Base-by-base conservation (phyloP, 2,113 vertebrate species). In the Empidonax alnorum region DNA sequence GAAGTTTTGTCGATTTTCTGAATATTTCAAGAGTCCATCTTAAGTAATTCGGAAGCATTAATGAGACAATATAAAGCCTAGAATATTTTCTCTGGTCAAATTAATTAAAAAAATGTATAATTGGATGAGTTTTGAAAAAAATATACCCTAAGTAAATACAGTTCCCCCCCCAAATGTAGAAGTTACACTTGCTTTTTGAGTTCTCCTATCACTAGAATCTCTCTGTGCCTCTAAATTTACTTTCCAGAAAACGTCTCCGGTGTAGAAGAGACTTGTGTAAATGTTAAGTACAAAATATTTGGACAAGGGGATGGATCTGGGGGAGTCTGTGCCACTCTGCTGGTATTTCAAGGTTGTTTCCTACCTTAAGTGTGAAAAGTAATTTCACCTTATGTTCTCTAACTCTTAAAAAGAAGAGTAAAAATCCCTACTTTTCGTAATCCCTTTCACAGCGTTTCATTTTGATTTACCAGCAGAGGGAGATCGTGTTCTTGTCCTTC, bases 401-500 rank as follows among this genome's bases (percentile, higher is more conserved):
- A 62, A 71, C 10, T 33, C 44, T 67, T 78, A 52, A 72, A 84
- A 81, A 50, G 17, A 55, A 33, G 44, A 17, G 6, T 59, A 74
- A 90, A 69, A 82, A 2, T 8, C 19, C 11, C 9, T 21, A 6
- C 14, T 87, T 41, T 47, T 22, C n/a, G 21, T 37, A 69, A 69
- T 33, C 20, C 7, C 2, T 47, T 79, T 50, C 42, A 33, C 35
- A 53, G 61, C 16, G 18, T 55, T 65, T 61, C 19, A 1, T 31
- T 77, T 31, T 65, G 50, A 58, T 2, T n/a, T 86, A 79, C 97
- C 97, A 94, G 93, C 82, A 97, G 97, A 94, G 93, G 97, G 96
- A 59, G 93, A 69, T 68, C 16, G 77, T 27, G 93, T 33, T 77
- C 93, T 93, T 87, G 63, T 23, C 41, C 11, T 35, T 4, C 15